phyloP scores from a whole-genome alignment of 2,797 vertebrate species.

The Avahi laniger region DNA sequence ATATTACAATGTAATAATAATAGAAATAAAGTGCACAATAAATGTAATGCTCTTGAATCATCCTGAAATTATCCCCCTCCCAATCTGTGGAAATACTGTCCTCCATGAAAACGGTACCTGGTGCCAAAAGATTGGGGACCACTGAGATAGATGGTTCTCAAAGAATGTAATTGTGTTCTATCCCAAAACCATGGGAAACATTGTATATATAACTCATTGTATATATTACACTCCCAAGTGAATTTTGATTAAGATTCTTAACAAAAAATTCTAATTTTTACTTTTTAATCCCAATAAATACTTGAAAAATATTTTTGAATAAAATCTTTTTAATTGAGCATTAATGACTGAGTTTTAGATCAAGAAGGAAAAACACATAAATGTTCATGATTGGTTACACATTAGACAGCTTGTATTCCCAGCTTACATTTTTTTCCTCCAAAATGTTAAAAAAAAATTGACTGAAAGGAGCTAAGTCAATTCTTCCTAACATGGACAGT shows the following conservation, averaged over 20 bases:
- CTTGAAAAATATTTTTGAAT: neutral
- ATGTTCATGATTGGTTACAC: neutral
- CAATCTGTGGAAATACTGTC: no score
- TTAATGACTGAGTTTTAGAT: neutral
- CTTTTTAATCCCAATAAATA: neutral
- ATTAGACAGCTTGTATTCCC: neutral
- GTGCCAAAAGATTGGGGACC: no score
- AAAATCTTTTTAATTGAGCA: neutral
- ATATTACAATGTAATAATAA: no score
- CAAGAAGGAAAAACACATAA: neutral
- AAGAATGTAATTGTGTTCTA: neutral
- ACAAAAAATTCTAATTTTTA: neutral
- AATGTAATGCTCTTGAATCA: no score
- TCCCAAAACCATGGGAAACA: neutral
- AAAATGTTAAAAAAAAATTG: neutral
- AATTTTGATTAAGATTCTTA: neutral
- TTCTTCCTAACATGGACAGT: neutral
- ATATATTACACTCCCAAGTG: neutral
- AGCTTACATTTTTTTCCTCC: neutral
- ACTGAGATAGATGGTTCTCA: neutral
- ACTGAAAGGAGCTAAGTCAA: neutral
- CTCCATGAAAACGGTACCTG: no score
- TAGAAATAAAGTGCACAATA: no score
- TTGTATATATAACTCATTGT: neutral
- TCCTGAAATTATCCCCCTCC: no score